Base-by-base conservation (phyloP, 2,888 invertebrate species). In the Drepana falcataria region DNA sequence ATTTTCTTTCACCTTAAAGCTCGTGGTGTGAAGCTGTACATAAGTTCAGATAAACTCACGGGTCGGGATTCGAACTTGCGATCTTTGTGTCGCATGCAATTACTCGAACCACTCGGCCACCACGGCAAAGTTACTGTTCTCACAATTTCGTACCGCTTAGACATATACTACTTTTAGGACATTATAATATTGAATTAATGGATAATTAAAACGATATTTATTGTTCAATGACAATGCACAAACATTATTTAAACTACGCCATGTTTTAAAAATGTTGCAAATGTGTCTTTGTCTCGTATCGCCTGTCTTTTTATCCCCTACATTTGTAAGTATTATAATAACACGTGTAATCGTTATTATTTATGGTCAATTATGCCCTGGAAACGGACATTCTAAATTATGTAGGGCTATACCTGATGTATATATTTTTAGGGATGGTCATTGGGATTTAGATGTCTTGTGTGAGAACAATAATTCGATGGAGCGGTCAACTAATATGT, bases 331-430 rank as follows among this genome's bases (percentile, higher is more conserved):
- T 77, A 75, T 75, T 71, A 74, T 79, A 79, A 77, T 77, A 82
- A 89, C 87, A 87, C 80, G 76, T 87, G 86, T 88, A 81, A 83
- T 85, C 73, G 77, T 48, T 73, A 72, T 87, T 88, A 89, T 90
- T 88, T 88, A 89, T 89, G 89, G 87, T 86, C 87, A 90, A 89
- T 90, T 90, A 90, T 85, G 84, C 84, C 81, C 75, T 70, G 72
- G 66, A 71, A 81, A 84, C 68, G 81, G 79, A 78, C 78, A 61
- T 75, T 65, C 68, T 70, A 70, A 75, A 79, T 82, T 79, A 79
- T 80, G 70, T 70, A 63, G 73, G 79, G 72, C 68, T 79, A 83
- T 85, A 81, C 83, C 71, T 61, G 64, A 56, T 63, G 66, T 74
- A 69, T 73, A 64, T 69, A 67, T 79, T 77, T 73, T 79, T 79